phyloP scores from a whole-genome alignment of 2,888 invertebrate species.

The Cenopis cana region DNA sequence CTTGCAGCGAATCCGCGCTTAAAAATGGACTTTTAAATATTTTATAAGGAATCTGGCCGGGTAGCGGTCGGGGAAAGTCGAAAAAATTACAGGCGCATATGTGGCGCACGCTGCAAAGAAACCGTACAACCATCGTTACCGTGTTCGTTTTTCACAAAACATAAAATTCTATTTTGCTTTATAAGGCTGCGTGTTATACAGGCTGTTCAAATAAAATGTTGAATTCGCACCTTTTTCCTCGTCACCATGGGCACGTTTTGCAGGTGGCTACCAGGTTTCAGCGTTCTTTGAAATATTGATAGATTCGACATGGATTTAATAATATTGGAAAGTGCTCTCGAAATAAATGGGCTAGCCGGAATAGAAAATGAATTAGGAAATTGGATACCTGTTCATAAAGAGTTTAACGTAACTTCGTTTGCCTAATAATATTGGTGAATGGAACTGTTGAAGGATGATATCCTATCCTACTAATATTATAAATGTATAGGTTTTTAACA shows the following conservation, averaged over 20 bases:
- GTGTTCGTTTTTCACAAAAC: constrained; percentile 5
- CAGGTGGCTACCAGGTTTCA: constrained; percentile 6
- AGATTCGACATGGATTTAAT: constrained; percentile 34
- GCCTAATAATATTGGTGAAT: too few relatives aligned
- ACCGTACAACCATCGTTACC: constrained; percentile 5
- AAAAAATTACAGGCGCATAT: constrained; percentile 37
- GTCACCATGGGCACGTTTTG: neutral
- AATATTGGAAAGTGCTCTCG: constrained; percentile 37
- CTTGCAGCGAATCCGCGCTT: constrained; percentile 81
- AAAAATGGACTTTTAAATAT: constrained; percentile 83
- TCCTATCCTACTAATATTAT: too few relatives aligned
- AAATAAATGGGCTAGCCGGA: neutral
- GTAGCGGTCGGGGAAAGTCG: constrained; percentile 46
- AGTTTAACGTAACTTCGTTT: neutral
- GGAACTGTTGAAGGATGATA: too few relatives aligned
- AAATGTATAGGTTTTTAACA: too few relatives aligned
- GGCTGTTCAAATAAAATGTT: constrained; percentile 17
- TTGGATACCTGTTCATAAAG: constrained; percentile 1
- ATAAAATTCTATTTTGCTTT: neutral
- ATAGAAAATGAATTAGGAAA: neutral
- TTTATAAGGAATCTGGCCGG: constrained; percentile 71
- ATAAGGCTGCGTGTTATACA: constrained; percentile 8
- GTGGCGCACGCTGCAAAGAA: constrained; percentile 4
- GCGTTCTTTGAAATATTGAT: constrained; percentile 34
- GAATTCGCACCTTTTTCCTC: neutral